phyloP scores from a whole-genome alignment of 2,888 invertebrate genomes.

The Lysandra coridon region DNA sequence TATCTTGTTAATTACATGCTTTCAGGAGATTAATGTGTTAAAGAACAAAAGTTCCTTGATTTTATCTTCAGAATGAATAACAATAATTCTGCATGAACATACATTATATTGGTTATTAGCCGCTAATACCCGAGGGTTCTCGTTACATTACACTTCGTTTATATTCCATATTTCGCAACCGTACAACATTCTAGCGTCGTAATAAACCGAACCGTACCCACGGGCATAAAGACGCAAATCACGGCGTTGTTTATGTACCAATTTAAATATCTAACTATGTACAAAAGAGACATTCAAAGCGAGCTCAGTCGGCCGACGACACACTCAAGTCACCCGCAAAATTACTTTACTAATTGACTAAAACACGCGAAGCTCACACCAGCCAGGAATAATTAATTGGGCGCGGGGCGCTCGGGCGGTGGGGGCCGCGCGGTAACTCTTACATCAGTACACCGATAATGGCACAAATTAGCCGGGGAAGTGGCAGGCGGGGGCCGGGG shows the following conservation, averaged over 20 bases:
- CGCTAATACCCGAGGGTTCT: not conserved
- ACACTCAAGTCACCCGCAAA: constrained; percentile 79
- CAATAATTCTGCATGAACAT: not conserved
- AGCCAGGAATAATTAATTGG: constrained; percentile 80
- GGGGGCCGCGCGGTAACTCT: constrained; percentile 77
- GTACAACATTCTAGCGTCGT: not conserved
- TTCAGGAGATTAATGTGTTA: not conserved
- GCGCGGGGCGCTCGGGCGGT: constrained; percentile 61
- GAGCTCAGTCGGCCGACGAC: constrained; percentile 59
- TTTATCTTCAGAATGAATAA: not conserved
- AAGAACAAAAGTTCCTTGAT: not conserved
- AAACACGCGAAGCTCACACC: constrained; percentile 81
- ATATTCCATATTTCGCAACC: constrained; percentile 11
- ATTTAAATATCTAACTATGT: constrained; percentile 33
- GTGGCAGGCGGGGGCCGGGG: constrained; percentile 61
- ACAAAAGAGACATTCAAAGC: constrained; percentile 33
- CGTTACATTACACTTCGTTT: not conserved
- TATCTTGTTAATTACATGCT: not conserved
- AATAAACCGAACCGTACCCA: not conserved
- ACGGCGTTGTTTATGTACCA: constrained; percentile 26
- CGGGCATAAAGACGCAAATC: constrained; percentile 2
- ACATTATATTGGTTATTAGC: not conserved
- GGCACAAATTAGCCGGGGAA: constrained; percentile 80
- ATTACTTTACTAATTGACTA: constrained; percentile 81
- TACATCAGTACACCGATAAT: constrained; percentile 81